phyloP scores from a whole-genome alignment of 2,888 invertebrate species.

The Glyphotaelius pellucidus region DNA sequence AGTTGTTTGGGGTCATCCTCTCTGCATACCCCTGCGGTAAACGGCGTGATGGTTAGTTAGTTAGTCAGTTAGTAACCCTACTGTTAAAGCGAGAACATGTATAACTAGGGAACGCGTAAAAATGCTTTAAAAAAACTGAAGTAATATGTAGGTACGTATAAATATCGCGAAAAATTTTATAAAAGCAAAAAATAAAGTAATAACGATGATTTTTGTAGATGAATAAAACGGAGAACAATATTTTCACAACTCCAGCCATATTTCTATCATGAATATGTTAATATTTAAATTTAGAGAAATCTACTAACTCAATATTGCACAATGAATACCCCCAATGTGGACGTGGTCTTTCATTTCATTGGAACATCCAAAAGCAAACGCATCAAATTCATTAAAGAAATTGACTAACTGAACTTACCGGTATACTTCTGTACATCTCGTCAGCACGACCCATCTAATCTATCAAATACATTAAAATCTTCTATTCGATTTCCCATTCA shows the following conservation, averaged over 20 bases:
- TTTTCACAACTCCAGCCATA: too few relatives aligned
- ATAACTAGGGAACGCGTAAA: not conserved
- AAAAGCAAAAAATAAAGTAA: too few relatives aligned
- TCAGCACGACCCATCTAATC: conserved; percentile 4
- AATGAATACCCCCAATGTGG: not conserved
- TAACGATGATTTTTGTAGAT: too few relatives aligned
- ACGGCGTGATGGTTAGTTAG: too few relatives aligned
- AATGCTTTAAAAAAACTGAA: not conserved
- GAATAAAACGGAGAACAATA: too few relatives aligned
- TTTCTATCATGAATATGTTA: too few relatives aligned
- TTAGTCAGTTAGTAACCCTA: too few relatives aligned
- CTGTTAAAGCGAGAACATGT: not conserved
- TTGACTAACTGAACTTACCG: not conserved
- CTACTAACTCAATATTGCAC: not conserved
- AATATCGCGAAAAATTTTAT: too few relatives aligned
- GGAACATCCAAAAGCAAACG: not conserved
- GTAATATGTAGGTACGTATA: too few relatives aligned
- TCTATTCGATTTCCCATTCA: conserved; percentile 39
- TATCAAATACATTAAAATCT: conserved; percentile 33
- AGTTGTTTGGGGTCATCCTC: too few relatives aligned
- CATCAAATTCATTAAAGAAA: not conserved
- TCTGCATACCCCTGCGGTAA: too few relatives aligned
- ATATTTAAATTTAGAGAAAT: not conserved
- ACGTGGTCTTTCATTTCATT: not conserved
- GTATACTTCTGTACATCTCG: conserved; percentile 10